phyloP scores from a whole-genome alignment of 2,113 vertebrate species.

The Gambusia affinis region DNA sequence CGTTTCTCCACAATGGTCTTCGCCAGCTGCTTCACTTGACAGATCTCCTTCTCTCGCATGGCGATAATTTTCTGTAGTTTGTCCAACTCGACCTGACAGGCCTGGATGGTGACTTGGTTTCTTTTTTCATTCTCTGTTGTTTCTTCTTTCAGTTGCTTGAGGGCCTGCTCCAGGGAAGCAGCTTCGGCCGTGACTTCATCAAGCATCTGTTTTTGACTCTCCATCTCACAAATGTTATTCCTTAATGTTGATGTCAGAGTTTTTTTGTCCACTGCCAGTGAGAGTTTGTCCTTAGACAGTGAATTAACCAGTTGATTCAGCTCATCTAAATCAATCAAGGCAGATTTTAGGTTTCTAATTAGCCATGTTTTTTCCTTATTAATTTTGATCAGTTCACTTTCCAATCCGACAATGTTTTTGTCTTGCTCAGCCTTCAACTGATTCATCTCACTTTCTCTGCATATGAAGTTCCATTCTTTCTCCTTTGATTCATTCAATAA shows the following conservation, averaged over 20 bases:
- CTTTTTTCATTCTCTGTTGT: constrained; percentile 38
- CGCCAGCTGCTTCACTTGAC: constrained; percentile 81
- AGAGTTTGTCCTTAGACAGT: constrained; percentile 72
- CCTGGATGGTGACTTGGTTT: constrained; percentile 62
- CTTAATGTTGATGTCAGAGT: constrained; percentile 76
- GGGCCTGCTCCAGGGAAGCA: constrained; percentile 74
- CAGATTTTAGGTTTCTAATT: constrained; percentile 77
- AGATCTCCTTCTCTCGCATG: constrained; percentile 83
- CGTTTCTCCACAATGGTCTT: constrained; percentile 81
- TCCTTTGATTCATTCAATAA: too few species aligned
- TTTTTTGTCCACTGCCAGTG: constrained; percentile 83
- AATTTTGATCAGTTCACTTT: constrained; percentile 78
- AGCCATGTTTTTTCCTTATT: constrained; percentile 85
- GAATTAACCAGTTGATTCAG: constrained; percentile 73
- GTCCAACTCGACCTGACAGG: constrained; percentile 74
- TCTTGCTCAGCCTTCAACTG: too few species aligned
- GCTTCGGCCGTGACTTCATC: constrained; percentile 75
- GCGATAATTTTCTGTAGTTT: constrained; percentile 82
- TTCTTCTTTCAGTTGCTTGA: constrained; percentile 58
- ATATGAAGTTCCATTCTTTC: too few species aligned
- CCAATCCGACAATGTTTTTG: constrained; percentile 61
- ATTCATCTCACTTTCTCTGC: too few species aligned
- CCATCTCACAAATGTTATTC: constrained; percentile 79
- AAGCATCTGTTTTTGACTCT: constrained; percentile 74
- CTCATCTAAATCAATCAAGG: constrained; percentile 77